Percentiles rank a stretch among this genome's conserved stretches.
These are phyloP conservation scores for Vespertilio murinus DNA, from an alignment of 2,797 vertebrate species.

Conservation along the genomic window DNA sequence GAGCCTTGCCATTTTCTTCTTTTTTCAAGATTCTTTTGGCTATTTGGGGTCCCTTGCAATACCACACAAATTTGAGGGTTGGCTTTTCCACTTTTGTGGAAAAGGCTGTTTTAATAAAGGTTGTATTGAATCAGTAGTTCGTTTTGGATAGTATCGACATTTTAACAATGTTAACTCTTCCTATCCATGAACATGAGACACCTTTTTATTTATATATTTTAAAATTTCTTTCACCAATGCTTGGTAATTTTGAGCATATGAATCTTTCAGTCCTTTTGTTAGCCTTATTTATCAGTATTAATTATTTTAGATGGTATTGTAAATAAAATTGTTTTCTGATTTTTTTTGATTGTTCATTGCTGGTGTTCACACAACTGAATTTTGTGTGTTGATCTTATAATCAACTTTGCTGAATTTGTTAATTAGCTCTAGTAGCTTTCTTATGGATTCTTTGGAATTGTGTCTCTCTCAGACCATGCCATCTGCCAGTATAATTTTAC, in stretches of 20 bases:
- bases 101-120: neutral
- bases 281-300: neutral
- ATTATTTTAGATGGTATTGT: neutral
- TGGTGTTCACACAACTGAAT: neutral
- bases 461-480: neutral
- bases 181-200: neutral
- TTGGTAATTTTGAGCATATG: neutral
- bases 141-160: neutral
- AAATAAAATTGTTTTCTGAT: neutral
- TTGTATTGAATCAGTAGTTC: neutral
- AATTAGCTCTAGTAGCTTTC: constrained; percentile 6
- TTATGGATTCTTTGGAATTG: neutral
- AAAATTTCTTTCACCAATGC: neutral
- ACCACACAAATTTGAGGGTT: neutral
- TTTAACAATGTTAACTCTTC: neutral
- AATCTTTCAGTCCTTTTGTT: neutral
- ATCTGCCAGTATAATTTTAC: neutral
- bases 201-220: neutral
- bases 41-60: neutral
- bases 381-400: neutral
- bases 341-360: neutral
- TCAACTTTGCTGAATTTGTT: neutral
- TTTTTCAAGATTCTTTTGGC: neutral
- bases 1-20: neutral
- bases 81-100: neutral